These are phyloP conservation scores for Coelinius sp. DNA, from an alignment of 2,888 invertebrate genomes.

Conservation along the genomic window DNA sequence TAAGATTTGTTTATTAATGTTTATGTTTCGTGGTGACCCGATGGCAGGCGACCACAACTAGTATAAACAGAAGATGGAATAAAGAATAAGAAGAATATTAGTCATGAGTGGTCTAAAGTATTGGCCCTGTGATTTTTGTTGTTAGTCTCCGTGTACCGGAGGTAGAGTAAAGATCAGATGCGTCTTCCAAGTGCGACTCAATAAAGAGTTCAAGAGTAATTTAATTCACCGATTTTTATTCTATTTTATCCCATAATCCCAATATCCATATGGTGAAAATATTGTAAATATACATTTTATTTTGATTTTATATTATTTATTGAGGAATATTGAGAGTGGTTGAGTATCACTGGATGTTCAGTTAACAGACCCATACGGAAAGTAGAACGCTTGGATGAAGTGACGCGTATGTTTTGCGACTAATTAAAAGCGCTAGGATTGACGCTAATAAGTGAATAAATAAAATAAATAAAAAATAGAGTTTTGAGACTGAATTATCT, in stretches of 20 bases:
- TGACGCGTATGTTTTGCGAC: constrained; percentile 35
- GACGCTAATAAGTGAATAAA: constrained; percentile 35
- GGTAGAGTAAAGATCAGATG: too few species aligned
- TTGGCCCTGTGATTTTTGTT: too few species aligned
- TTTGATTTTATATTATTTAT: not conserved
- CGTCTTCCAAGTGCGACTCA: too few species aligned
- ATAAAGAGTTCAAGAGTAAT: too few species aligned
- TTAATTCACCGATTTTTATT: not conserved
- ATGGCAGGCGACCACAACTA: too few species aligned
- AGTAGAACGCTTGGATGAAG: constrained; percentile 36
- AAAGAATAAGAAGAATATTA: too few species aligned
- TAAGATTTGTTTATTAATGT: too few species aligned
- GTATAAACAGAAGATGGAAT: too few species aligned
- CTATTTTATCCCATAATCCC: too few species aligned
- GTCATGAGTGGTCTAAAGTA: too few species aligned
- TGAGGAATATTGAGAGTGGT: not conserved
- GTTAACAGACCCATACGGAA: constrained; percentile 29
- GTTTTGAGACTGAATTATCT: constrained; percentile 18
- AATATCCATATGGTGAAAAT: not conserved
- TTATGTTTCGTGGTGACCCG: too few species aligned
- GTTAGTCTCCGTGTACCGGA: too few species aligned
- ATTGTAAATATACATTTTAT: not conserved
- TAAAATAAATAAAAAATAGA: constrained; percentile 6
- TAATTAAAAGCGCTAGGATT: constrained; percentile 38
- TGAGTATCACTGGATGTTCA: constrained; percentile 30